Base-by-base conservation (phyloP, 1,140 invertebrate genomes). In the Penaeus indicus region DNA sequence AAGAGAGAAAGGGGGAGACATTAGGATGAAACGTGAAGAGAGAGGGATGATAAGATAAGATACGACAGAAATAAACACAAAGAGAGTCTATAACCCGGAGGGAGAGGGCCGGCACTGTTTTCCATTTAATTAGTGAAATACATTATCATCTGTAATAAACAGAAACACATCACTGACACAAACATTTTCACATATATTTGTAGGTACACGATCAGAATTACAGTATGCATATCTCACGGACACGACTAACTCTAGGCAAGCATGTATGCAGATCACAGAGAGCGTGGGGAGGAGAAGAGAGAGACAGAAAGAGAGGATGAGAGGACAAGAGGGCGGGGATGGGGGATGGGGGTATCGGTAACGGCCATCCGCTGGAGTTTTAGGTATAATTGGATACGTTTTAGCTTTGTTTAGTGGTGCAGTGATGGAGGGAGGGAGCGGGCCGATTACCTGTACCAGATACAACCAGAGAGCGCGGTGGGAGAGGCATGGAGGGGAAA, bases 221-320 rank as follows among this genome's bases (percentile, higher is more conserved):
- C 54, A 13, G 16, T 13, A 54, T 54, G 54, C 54, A 54, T 54
- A 54, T 54, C 54, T 54, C 54, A 54, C 54, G 54, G 7, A 54
- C 54, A 54, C 54, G 54, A 8, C 54, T 8, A 54, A 54, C 54
- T 54, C 54, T 54, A 13, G 54, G 54, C 54, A 54, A 54, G 54
- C 54, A 54, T 54, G 54, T 54, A 54, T 54, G 54, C 54, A 54
- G 54, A 54, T 54, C 54, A 54, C 54, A 54, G 54, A 54, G 54
- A 54, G 54, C 54, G 54, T 54, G 19, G 72, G 21, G 72, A 75
- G 72, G n/a, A 25, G 42, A 38, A 32, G 72, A 75, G 72, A 75
- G 72, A 75, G 72, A 75, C 21, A 75, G 72, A 75, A n/a, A 75
- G 72, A 75, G 72, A 75, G 72, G n/a, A n/a, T n/a, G 69, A 75